Evolutionary conservation across 2,888 invertebrate genomes (phyloP), one percentile per base, ranked within the genome.

Genomic region (Catocala nupta): DNA sequence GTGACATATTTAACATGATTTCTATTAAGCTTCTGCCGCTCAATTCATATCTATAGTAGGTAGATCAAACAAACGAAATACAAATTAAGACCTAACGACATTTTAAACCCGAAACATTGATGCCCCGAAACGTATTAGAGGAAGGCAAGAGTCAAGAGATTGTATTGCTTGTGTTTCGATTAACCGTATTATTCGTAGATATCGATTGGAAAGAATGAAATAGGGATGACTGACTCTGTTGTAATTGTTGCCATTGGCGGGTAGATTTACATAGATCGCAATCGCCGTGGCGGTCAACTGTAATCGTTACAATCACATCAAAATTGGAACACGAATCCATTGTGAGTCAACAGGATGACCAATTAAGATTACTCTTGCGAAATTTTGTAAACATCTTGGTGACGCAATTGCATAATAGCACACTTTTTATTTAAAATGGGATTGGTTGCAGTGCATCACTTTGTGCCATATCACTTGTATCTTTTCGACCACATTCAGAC

Each of bases 211-310:
- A 81, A 80, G 74, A 65, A 69, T 70, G 64, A 61, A 71, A 63
- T 75, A 71, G 80, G 83, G 88, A 85, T 88, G 78, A 83, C 81
- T 87, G 88, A 88, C 88, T 84, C 71, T 70, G 52, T 54, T 76
- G 63, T 76, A 78, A 81, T 78, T 78, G 67, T 64, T 65, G 45
- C 70, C 59, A 70, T 80, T 75, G 73, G 71, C 10, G 53, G 69
- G 63, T 71, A 71, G 71, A 80, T 86, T 85, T 82, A 77, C 84
- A 83, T 84, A 81, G 84, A 84, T 86, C 82, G 63, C 65, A 65
- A 83, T 83, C 81, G 67, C 54, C 67, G 68, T 69, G 56, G 59
- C 64, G 59, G 73, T 75, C 71, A 79, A 58, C 63, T 63, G 63
- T 57, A 34, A 44, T 54, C 65, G 53, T 55, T 51, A 51, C 55